Conservation (phyloP, 1,140 invertebrate genomes). For the Bombus sibiricus region DNA sequence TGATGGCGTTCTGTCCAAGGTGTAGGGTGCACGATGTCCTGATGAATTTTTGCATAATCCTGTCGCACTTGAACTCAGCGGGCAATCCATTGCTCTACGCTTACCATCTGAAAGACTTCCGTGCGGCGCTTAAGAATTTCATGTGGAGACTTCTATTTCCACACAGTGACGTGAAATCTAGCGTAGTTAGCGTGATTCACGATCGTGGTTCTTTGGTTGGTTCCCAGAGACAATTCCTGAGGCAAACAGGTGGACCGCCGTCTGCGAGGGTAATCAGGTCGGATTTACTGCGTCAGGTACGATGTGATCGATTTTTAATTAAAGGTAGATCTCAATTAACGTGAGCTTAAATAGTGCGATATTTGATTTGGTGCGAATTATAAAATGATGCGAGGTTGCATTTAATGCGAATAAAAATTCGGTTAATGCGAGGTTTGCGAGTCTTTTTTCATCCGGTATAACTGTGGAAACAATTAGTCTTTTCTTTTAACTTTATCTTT, state of each 20-base stretch:
- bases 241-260: slow-evolving; percentile 9
- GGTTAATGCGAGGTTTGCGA: no score
- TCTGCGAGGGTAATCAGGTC: slow-evolving; percentile 5
- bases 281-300: slow-evolving; percentile 46
- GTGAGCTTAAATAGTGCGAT: no score
- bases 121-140: slow-evolving; percentile 88
- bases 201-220: slow-evolving; percentile 61
- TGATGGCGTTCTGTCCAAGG: slow-evolving; percentile 90
- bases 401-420: no score
- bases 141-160: slow-evolving; percentile 76
- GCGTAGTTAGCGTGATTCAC: slow-evolving; percentile 58
- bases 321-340: no score
- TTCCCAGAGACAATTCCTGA: slow-evolving; percentile 52
- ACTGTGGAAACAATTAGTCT: no score
- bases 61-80: slow-evolving; percentile 94
- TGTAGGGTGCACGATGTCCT: slow-evolving; percentile 87
- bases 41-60: slow-evolving; percentile 92
- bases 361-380: no score
- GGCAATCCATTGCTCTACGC: slow-evolving; percentile 95
- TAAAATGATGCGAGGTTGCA: no score
- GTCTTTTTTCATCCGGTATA: no score
- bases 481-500: no score
- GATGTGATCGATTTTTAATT: neutral
- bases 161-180: slow-evolving; percentile 54
- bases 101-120: slow-evolving; percentile 94